Base-by-base conservation (phyloP, 2,888 invertebrate genomes). In the Tetranychus piercei region DNA sequence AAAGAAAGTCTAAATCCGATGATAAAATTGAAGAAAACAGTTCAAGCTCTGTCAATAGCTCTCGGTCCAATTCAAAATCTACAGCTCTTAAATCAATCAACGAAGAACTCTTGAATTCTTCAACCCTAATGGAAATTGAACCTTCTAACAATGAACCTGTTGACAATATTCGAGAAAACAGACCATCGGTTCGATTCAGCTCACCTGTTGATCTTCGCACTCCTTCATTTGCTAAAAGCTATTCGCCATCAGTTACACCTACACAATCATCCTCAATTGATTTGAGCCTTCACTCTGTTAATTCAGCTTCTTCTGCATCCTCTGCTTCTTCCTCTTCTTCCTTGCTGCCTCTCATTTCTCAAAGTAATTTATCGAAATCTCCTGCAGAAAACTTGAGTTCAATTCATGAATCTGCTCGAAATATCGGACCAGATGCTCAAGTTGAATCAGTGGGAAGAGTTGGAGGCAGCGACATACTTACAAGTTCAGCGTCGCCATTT, bases 191-290 rank as follows among this genome's bases (percentile, higher is more conserved):
- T 55, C 9, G 55, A 5, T 55, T 55, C 15, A 55, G 55, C 15
- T 55, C 55, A 55, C 67, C 67, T 67, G 67, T 67, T 67, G 67
- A 67, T 67, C 55, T 55, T 55, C 55, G 55, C 55, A 55, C 55
- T 55, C 55, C 55, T 15, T 15, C 55, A 0, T 55, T 7, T 15
- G 55, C 55, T 55, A 55, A 15, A 55, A 55, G 9, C 3, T 55
- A 15, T 55, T 55, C 55, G 9, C 55, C 55, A 55, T 15, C 55
- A 15, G 15, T 55, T 15, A 55, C 55, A 55, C 55, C 55, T 15
- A 55, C 55, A 7, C 55, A 55, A 55, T 55, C 55, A 3, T 55
- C 55, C 2, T 55, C 55, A 15, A 9, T 55, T 55, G 55, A 55
- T 55, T 55, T 55, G 7, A 55, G 55, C 15, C 55, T 55, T 55